Conservation (phyloP, 2,888 invertebrate genomes). For the Petrolisthes manimaculis region DNA sequence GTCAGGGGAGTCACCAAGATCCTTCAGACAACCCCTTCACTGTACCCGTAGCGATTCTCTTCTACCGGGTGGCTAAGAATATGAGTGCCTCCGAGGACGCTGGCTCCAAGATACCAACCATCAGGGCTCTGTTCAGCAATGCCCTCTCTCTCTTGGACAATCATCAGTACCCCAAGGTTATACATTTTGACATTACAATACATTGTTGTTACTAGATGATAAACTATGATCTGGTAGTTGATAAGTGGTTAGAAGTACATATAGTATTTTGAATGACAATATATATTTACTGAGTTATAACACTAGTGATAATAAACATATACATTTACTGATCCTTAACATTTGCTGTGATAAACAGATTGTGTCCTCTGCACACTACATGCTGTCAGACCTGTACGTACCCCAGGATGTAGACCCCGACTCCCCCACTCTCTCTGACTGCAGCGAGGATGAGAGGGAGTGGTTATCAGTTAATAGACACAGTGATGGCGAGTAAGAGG, state of each 20-base stretch:
- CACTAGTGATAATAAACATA: too few species aligned
- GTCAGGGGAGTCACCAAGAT: slow-evolving; percentile 31
- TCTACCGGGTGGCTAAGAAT: slow-evolving; percentile 89
- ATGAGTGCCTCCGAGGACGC: slow-evolving; percentile 73
- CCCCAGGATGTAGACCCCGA: slow-evolving; percentile 86
- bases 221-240: too few species aligned
- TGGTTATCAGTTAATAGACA: slow-evolving; percentile 40
- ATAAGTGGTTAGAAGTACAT: too few species aligned
- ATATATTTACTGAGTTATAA: neutral
- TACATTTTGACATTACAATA: too few species aligned
- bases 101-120: slow-evolving; percentile 56
- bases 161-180: slow-evolving; percentile 80
- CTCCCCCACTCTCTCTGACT: slow-evolving; percentile 76
- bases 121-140: slow-evolving; percentile 78
- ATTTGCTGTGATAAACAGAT: slow-evolving; percentile 68
- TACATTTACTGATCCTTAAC: neutral
- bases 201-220: too few species aligned
- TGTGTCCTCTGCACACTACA: slow-evolving; percentile 81
- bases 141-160: slow-evolving; percentile 83
- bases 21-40: slow-evolving; percentile 83
- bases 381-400: slow-evolving; percentile 87
- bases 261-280: neutral
- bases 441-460: slow-evolving; percentile 54
- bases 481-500: slow-evolving; percentile 38
- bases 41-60: slow-evolving; percentile 90